Conservation (phyloP, 2,888 invertebrate species). For the Helleia helle region DNA sequence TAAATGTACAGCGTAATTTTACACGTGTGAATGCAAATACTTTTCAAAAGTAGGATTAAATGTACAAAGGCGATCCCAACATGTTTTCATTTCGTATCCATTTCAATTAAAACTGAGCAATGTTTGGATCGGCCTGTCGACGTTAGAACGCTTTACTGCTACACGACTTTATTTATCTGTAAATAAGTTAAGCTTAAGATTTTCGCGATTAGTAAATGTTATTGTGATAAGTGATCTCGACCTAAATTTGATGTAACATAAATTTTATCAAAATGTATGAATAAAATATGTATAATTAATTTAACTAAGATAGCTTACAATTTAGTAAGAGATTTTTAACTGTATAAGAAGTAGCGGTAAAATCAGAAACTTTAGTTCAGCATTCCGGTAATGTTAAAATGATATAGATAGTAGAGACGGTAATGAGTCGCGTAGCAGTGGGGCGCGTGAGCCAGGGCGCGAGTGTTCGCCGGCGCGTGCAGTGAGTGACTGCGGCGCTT, state of each 20-base stretch:
- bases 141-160: not conserved
- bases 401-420: too few relatives aligned
- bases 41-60: not conserved
- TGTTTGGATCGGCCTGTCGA: not conserved
- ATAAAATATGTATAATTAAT: too few relatives aligned
- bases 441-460: constrained; percentile 22
- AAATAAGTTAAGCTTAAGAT: too few relatives aligned
- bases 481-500: constrained; percentile 27
- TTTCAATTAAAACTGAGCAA: not conserved
- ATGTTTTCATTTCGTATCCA: too few relatives aligned
- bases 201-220: too few relatives aligned
- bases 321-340: too few relatives aligned
- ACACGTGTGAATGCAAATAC: constrained; percentile 1
- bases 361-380: too few relatives aligned
- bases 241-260: too few relatives aligned
- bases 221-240: not conserved
- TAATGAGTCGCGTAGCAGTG: constrained; percentile 16
- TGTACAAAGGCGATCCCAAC: constrained; percentile 1
- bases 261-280: too few relatives aligned
- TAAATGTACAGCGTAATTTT: not conserved
- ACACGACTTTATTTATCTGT: not conserved
- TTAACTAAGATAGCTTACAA: too few relatives aligned
- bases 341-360: too few relatives aligned
- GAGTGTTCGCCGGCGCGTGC: constrained; percentile 14
- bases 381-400: too few relatives aligned